Conservation (phyloP, 2,888 invertebrate genomes). For the Xanthorhoe designata region DNA sequence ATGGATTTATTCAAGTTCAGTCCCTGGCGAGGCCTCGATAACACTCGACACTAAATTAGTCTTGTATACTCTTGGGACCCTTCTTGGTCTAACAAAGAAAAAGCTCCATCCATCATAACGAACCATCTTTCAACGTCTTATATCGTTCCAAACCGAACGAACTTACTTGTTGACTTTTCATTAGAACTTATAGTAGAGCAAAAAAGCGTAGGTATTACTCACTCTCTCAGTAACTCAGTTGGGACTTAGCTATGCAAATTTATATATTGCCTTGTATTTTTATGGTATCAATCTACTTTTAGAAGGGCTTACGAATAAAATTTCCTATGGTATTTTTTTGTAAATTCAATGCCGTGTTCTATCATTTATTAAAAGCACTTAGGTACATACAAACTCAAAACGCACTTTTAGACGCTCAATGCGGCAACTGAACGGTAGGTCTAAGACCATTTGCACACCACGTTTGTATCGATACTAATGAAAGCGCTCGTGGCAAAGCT, state of each 20-base stretch:
- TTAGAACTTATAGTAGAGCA: conserved; percentile 45
- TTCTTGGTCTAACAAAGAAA: conserved; percentile 47
- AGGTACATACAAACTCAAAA: too few species aligned
- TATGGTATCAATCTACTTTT: too few species aligned
- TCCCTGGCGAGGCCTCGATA: conserved; percentile 34
- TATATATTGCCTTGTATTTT: too few species aligned
- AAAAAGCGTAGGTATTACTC: neutral
- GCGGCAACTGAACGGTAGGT: too few species aligned
- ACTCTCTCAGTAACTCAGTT: neutral
- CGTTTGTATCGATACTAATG: too few species aligned
- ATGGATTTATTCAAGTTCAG: conserved; percentile 27
- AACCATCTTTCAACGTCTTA: conserved; percentile 61
- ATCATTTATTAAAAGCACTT: too few species aligned
- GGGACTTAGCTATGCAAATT: neutral
- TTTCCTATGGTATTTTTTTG: neutral
- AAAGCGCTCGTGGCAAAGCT: too few species aligned
- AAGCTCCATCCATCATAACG: conserved; percentile 63
- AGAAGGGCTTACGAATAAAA: neutral
- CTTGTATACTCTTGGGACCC: conserved; percentile 46
- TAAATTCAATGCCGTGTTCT: too few species aligned
- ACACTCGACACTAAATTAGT: conserved; percentile 56
- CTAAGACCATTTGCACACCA: too few species aligned
- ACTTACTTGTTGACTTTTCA: conserved; percentile 65
- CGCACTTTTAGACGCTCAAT: too few species aligned
- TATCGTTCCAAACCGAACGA: conserved; percentile 48